Evolutionary conservation across 2,797 vertebrate species (phyloP), one percentile per base, ranked within the genome.

Genomic region (Calcarius lapponicus): DNA sequence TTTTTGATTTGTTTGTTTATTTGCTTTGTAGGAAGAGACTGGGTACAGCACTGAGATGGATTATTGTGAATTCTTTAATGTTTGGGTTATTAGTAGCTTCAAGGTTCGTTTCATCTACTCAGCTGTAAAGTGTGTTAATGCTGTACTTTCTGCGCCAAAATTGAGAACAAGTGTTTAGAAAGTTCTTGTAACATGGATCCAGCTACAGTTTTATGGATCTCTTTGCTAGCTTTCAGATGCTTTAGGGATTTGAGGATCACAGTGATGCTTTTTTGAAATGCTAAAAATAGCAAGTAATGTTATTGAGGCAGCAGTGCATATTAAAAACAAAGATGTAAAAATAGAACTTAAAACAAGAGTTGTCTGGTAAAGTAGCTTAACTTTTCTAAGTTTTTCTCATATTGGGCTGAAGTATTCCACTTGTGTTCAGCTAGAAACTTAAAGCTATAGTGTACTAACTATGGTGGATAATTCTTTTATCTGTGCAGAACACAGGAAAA

Each of bases 311-410:
- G 74, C 25, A 54, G 42, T 51, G 34, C 85, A 14, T 80, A 43
- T 78, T 86, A 73, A 75, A 89, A 90, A 80, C 19, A 87, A 67
- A 67, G 57, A 24, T 65, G 18, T 86, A 81, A 93, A 93, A 94
- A 51, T 38, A 93, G 22, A 31, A 87, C 57, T 72, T 80, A 66
- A 71, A 80, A 20, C 17, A 71, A 48, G 29, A n/a, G n/a, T 45
- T 72, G 9, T 57, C 65, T 72, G 38, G 13, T 87, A 73, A 90
- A 86, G 40, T 42, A 73, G 28, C 42, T 82, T 85, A 71, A 64
- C 10, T 85, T 83, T 53, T 69, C 32, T 74, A 67, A 80, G 40
- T 40, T 43, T 43, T 80, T 82, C 28, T 75, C 13, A 29, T 80
- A 0, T 38, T 61, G 56, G 34, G 9, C 57, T 87, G 64, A 73